Conservation (phyloP, 2,113 vertebrate species). For the Marcusenius ussheri region DNA sequence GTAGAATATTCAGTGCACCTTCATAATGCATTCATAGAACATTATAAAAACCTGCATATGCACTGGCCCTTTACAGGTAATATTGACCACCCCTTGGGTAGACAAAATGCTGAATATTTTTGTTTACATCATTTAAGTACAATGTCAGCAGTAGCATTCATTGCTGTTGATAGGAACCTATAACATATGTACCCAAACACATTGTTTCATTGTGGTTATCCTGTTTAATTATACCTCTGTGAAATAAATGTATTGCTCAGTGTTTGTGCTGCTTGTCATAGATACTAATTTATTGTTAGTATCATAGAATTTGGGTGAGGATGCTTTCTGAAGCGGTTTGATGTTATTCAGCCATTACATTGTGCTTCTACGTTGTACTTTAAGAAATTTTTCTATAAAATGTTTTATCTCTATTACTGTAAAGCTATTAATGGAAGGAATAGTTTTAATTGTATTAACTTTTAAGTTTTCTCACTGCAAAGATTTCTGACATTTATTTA, state of each 20-base stretch:
- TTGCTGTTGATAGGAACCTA: background rate
- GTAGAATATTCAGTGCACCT: background rate
- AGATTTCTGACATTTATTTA: background rate
- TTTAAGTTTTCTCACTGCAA: background rate
- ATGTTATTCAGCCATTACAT: background rate
- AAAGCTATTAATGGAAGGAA: background rate
- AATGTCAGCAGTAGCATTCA: background rate
- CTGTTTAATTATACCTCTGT: background rate
- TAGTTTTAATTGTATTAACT: background rate
- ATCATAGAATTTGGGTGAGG: background rate
- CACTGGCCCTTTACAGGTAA: background rate
- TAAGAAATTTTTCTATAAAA: background rate
- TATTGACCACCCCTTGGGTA: background rate
- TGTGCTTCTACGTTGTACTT: background rate
- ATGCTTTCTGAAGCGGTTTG: background rate
- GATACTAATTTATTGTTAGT: background rate
- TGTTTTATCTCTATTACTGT: background rate
- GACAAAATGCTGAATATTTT: background rate
- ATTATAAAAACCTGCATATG: background rate
- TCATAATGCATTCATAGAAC: background rate
- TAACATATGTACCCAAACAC: background rate
- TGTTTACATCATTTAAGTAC: background rate
- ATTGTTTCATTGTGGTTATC: background rate
- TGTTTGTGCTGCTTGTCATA: background rate
- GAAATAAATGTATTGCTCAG: background rate